Conservation (phyloP, 2,113 vertebrate genomes). For the Mus spicilegus region DNA sequence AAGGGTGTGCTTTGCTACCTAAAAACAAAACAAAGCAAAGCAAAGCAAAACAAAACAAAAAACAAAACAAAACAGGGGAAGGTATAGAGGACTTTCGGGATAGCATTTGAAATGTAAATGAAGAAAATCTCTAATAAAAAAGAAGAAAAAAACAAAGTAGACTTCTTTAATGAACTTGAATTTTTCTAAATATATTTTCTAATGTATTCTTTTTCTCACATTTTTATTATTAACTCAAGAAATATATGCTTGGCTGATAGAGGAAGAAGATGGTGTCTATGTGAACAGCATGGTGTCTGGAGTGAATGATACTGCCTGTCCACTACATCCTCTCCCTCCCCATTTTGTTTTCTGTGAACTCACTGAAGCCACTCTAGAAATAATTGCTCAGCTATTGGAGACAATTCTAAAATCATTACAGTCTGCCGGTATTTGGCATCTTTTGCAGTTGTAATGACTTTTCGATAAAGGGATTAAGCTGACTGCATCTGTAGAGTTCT, state of each 20-base stretch:
- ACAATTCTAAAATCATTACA: conserved; percentile 55
- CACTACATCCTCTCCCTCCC: not conserved
- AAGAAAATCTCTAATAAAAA: too few relatives aligned
- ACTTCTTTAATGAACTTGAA: not conserved
- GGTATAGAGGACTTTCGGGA: too few relatives aligned
- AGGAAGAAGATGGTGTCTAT: not conserved
- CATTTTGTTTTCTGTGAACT: conserved; percentile 42
- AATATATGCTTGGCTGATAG: not conserved
- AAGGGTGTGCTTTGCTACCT: not conserved
- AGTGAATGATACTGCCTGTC: not conserved
- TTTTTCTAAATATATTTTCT: not conserved
- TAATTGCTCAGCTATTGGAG: not conserved
- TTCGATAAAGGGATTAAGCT: conserved; percentile 64
- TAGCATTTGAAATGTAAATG: too few relatives aligned
- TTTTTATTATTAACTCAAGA: conserved; percentile 31
- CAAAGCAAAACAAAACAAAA: too few relatives aligned
- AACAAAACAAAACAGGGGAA: too few relatives aligned
- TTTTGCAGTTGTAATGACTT: conserved; percentile 46
- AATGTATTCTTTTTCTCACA: not conserved
- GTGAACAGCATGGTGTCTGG: not conserved
- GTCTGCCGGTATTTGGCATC: not conserved
- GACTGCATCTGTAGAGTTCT: conserved; percentile 49
- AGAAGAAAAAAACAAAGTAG: not conserved
- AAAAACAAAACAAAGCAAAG: too few relatives aligned
- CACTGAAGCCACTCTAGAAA: conserved; percentile 15